Conservation (phyloP, 2,113 vertebrate genomes). For the Polyodon spathula region DNA sequence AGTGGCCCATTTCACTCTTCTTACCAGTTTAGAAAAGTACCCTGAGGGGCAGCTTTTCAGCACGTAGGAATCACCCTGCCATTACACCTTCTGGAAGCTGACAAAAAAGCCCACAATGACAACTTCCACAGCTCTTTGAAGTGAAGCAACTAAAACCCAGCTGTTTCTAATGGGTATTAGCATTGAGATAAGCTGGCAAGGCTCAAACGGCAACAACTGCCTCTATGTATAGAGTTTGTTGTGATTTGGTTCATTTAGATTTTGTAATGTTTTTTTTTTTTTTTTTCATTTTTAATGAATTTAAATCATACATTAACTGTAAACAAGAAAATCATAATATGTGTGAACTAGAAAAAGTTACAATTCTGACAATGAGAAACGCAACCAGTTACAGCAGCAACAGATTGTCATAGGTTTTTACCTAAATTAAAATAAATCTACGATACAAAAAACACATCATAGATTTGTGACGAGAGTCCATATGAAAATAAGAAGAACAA, state of each 20-base stretch:
- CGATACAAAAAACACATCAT: too few species aligned
- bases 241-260: background rate
- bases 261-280: background rate
- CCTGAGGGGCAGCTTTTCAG: background rate
- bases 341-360: too few species aligned
- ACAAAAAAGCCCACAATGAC: background rate
- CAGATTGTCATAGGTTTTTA: too few species aligned
- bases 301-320: background rate
- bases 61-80: background rate
- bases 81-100: background rate
- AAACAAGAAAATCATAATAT: too few species aligned
- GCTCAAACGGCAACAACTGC: background rate
- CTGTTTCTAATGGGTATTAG: too few species aligned
- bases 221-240: background rate
- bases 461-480: too few species aligned
- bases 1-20: background rate
- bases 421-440: too few species aligned
- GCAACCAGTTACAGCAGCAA: too few species aligned
- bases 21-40: background rate
- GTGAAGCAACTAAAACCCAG: slow-evolving; percentile 1
- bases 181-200: background rate
- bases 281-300: too few species aligned
- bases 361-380: too few species aligned
- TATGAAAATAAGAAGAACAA: too few species aligned
- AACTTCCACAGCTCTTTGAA: background rate